Percentiles rank a stretch among this genome's conserved stretches.
Evolutionary conservation across 1,140 invertebrate genomes (phyloP).

Genomic region (Sitophilus oryzae): DNA sequence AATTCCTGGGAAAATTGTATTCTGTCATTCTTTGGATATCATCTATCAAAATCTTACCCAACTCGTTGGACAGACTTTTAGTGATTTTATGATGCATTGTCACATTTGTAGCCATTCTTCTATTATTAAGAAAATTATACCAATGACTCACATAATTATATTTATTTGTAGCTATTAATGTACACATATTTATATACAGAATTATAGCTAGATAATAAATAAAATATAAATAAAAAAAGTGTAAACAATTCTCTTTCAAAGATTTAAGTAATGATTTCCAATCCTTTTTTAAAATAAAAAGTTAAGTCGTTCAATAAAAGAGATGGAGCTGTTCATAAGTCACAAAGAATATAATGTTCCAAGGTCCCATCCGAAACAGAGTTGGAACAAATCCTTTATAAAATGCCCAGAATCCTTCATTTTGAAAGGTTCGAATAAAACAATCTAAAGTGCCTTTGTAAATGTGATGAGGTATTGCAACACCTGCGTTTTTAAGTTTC

Average conservation of each 20-base stretch:
- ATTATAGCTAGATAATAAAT: slow-evolving; percentile 18
- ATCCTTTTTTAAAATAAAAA: too few relatives aligned
- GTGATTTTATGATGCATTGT: too few relatives aligned
- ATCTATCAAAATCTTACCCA: too few relatives aligned
- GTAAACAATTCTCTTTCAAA: slow-evolving; percentile 11
- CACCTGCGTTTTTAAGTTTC: slow-evolving; percentile 52
- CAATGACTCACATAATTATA: slow-evolving; percentile 1
- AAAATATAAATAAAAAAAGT: slow-evolving; percentile 2
- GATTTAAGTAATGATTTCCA: too few relatives aligned
- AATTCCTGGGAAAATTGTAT: too few relatives aligned
- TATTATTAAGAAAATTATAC: not conserved
- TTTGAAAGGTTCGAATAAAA: slow-evolving; percentile 72
- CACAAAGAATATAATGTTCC: slow-evolving; percentile 96
- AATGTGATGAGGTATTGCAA: slow-evolving; percentile 50
- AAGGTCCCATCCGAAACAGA: slow-evolving; percentile 75
- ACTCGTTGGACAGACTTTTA: too few relatives aligned
- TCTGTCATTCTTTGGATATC: too few relatives aligned
- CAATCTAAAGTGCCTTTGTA: slow-evolving; percentile 87
- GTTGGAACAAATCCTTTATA: slow-evolving; percentile 83
- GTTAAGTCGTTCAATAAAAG: slow-evolving; percentile 49
- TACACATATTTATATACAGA: slow-evolving; percentile 28
- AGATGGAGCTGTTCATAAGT: slow-evolving; percentile 88
- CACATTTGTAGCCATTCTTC: too few relatives aligned
- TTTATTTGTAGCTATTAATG: slow-evolving; percentile 20
- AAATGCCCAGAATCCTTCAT: slow-evolving; percentile 73